Percentiles rank a stretch among this genome's conserved stretches.
phyloP scores from a whole-genome alignment of 2,113 vertebrate species.

The Oreochromis niloticus region DNA sequence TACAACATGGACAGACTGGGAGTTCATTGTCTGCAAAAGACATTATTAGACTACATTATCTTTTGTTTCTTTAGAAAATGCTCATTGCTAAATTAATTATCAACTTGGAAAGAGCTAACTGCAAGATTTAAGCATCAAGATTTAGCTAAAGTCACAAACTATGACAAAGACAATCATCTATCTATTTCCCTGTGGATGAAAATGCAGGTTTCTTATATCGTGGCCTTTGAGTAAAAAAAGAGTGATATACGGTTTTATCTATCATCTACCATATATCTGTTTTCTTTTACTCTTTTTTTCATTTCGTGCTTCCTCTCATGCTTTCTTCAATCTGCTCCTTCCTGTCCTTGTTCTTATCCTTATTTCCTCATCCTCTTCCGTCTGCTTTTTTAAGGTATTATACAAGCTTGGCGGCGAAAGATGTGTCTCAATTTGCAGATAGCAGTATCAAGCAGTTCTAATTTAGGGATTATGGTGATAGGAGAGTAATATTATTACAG shows the following conservation, averaged over 20 bases:
- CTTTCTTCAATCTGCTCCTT: neutral
- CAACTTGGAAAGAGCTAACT: neutral
- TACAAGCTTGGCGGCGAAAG: neutral
- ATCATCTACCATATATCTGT: neutral
- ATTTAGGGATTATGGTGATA: constrained; percentile 22
- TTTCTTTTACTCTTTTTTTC: neutral
- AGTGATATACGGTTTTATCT: neutral
- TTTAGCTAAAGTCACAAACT: neutral
- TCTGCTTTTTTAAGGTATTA: neutral
- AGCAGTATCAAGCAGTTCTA: neutral
- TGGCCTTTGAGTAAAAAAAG: neutral
- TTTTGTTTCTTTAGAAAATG: neutral
- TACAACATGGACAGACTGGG: neutral
- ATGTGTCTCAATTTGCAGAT: constrained; percentile 22
- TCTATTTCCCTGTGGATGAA: neutral
- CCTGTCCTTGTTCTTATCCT: neutral
- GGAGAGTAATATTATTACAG: neutral
- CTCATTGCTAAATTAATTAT: neutral
- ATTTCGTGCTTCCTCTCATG: neutral
- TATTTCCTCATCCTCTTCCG: neutral
- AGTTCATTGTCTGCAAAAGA: neutral
- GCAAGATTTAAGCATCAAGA: neutral
- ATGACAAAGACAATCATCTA: neutral
- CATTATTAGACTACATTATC: neutral
- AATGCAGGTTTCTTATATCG: neutral